Conservation (phyloP, 2,888 invertebrate species). For the Eristalis pertinax region DNA sequence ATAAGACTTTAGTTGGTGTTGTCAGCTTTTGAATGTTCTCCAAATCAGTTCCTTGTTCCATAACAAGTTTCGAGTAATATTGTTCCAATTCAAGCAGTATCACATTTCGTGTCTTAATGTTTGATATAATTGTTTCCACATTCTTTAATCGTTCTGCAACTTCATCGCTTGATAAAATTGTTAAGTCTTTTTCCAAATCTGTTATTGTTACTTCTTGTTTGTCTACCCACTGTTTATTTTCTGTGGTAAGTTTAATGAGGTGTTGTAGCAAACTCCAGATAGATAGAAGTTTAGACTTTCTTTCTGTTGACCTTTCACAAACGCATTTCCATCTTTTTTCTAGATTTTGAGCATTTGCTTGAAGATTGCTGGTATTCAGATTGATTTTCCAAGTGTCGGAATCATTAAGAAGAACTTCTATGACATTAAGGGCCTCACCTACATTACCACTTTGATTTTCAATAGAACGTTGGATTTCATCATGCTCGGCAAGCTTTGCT, state of each 20-base stretch:
- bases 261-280: slow-evolving; percentile 85
- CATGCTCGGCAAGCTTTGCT: slow-evolving; percentile 87
- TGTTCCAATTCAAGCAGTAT: slow-evolving; percentile 86
- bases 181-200: slow-evolving; percentile 84
- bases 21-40: slow-evolving; percentile 86
- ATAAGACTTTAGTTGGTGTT: slow-evolving; percentile 83
- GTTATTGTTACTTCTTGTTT: slow-evolving; percentile 85
- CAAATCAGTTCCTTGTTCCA: slow-evolving; percentile 86
- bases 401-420: slow-evolving; percentile 89
- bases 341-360: slow-evolving; percentile 86
- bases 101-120: slow-evolving; percentile 83
- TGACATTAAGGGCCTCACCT: slow-evolving; percentile 89
- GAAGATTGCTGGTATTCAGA: slow-evolving; percentile 87
- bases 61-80: slow-evolving; percentile 86
- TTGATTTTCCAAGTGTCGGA: slow-evolving; percentile 88
- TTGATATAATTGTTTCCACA: slow-evolving; percentile 83
- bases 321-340: slow-evolving; percentile 91
- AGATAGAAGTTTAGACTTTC: slow-evolving; percentile 86
- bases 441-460: slow-evolving; percentile 90
- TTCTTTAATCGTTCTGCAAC: slow-evolving; percentile 84
- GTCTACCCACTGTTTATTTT: slow-evolving; percentile 85
- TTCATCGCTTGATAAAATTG: slow-evolving; percentile 83
- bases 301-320: slow-evolving; percentile 87
- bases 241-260: slow-evolving; percentile 83
- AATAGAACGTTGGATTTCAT: slow-evolving; percentile 88